A percentile compares a stretch with the other conserved stretches of the same genome.
Conservation (phyloP, 1,140 invertebrate species). For the Cyrtorhinus lividipennis region DNA sequence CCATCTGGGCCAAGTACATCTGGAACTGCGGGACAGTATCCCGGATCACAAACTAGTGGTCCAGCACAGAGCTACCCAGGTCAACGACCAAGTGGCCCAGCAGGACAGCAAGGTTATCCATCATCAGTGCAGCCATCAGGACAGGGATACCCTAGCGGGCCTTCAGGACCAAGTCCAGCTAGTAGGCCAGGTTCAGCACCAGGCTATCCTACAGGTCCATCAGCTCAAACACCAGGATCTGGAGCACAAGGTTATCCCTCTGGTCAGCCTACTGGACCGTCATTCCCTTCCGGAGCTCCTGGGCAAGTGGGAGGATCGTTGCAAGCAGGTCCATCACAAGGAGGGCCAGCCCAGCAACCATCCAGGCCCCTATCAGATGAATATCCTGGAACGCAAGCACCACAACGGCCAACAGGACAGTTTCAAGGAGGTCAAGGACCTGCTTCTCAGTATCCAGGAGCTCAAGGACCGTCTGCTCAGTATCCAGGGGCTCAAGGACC, state of each 20-base stretch:
- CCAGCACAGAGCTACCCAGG: conserved; percentile 19
- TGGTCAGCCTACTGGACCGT: conserved; percentile 18
- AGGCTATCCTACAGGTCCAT: conserved; percentile 19
- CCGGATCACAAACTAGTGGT: neutral
- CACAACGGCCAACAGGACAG: conserved; percentile 22
- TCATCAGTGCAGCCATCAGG: conserved; percentile 21
- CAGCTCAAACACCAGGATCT: conserved; percentile 19
- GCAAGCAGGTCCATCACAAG: neutral
- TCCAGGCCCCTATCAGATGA: neutral
- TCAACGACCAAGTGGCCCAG: conserved; percentile 26
- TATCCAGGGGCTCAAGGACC: conserved; percentile 12
- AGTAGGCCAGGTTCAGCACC: conserved; percentile 21
- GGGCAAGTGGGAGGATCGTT: neutral
- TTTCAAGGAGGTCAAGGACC: conserved; percentile 1
- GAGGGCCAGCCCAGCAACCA: neutral
- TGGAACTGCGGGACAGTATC: conserved; percentile 18
- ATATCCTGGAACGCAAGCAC: conserved; percentile 19
- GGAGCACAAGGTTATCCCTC: conserved; percentile 19
- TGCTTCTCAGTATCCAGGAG: neutral
- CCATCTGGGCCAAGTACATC: conserved; percentile 24
- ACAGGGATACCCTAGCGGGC: conserved; percentile 23
- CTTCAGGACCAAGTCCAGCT: conserved; percentile 19
- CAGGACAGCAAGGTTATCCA: conserved; percentile 28
- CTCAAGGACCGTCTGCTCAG: conserved; percentile 19
- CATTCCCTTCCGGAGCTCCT: neutral